These are phyloP conservation scores for Trachops cirrhosus DNA, from an alignment of 2,797 vertebrate species.

Conservation along the genomic window DNA sequence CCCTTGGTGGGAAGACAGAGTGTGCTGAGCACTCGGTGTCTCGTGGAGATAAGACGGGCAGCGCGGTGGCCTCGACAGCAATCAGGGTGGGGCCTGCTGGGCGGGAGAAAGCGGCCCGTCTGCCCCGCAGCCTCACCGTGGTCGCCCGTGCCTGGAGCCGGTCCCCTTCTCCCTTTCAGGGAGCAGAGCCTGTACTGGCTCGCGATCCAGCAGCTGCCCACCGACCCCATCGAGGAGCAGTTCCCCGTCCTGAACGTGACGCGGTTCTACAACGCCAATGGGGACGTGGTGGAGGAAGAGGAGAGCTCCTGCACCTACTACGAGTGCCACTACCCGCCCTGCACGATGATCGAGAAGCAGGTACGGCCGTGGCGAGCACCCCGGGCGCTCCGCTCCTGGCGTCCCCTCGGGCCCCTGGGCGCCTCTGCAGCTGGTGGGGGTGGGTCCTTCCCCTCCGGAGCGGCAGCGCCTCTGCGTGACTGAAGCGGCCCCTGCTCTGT, in stretches of 20 bases:
- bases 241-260: constrained; percentile 96
- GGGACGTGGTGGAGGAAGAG: constrained; percentile 97
- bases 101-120: background rate
- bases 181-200: constrained; percentile 99
- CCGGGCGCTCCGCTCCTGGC: background rate
- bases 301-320: constrained; percentile 99
- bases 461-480: background rate
- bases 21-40: background rate
- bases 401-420: background rate
- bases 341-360: constrained; percentile 98
- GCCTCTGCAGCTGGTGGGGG: background rate
- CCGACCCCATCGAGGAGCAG: constrained; percentile 98
- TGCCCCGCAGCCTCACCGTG: rapidly evolving
- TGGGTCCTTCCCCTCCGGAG: background rate
- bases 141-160: background rate
- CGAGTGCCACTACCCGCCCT: constrained; percentile 99
- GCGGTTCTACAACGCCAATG: constrained; percentile 98
- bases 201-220: constrained; percentile 98
- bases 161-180: constrained; percentile 79
- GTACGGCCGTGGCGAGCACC: constrained; percentile 74
- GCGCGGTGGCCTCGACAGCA: too few relatives aligned
- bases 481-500: background rate
- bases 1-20: background rate
- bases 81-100: rapidly evolving
- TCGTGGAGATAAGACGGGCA: rapidly evolving